These are phyloP conservation scores for Peromyscus eremicus DNA, from an alignment of 2,797 vertebrate genomes.

Conservation along the genomic window DNA sequence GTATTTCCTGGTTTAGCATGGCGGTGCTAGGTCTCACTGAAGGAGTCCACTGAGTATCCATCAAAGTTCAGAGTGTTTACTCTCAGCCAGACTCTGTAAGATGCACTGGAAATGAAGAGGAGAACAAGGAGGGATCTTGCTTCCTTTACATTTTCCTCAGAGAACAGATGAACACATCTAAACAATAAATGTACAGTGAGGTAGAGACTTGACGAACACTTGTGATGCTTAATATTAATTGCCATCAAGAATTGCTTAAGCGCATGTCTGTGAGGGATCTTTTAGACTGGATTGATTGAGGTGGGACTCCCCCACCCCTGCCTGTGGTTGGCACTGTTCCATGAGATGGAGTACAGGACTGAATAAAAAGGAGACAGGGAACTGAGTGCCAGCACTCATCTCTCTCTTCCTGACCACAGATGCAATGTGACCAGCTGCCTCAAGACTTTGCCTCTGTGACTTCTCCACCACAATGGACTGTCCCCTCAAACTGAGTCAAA, in stretches of 20 bases:
- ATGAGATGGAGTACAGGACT: neutral
- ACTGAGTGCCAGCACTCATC: neutral
- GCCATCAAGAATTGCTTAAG: neutral
- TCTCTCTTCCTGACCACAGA: neutral
- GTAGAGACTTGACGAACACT: neutral
- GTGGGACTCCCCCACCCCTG: neutral
- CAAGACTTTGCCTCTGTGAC: no score
- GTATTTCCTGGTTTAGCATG: neutral
- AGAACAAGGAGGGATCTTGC: neutral
- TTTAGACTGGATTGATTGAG: neutral
- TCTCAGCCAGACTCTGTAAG: neutral
- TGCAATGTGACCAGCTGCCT: no score
- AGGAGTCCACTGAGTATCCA: neutral
- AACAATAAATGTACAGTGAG: neutral
- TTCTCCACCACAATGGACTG: neutral
- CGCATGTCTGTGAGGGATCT: neutral
- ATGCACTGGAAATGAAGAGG: neutral
- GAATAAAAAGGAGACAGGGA: neutral
- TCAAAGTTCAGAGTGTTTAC: neutral
- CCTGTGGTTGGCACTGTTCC: neutral
- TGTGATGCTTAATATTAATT: neutral
- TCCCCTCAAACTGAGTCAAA: neutral
- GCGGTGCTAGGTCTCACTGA: neutral
- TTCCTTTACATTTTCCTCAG: neutral
- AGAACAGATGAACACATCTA: neutral